Evolutionary conservation across 2,113 vertebrate species (phyloP).

Genomic region (Cichladusa arquata): DNA sequence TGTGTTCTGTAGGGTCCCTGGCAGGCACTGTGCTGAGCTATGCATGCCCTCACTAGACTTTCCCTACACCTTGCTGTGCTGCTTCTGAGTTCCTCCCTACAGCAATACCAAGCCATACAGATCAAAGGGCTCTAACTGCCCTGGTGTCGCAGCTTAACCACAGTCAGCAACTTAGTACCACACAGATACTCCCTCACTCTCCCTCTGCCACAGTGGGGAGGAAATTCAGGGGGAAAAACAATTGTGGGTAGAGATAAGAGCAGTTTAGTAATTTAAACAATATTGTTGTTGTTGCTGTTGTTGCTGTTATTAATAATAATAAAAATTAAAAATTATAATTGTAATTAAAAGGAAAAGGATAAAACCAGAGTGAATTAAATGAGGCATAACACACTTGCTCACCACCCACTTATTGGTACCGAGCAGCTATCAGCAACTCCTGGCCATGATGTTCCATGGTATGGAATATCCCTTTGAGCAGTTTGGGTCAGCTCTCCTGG

Average conservation of each 20-base stretch:
- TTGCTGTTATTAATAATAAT: too few relatives aligned
- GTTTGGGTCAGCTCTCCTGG: neutral
- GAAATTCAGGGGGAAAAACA: neutral
- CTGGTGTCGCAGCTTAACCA: fast-evolving
- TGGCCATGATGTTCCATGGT: neutral
- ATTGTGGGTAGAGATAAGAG: neutral
- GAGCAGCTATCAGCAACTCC: neutral
- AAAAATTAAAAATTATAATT: neutral
- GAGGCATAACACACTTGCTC: neutral
- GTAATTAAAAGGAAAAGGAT: neutral
- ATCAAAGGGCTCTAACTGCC: neutral
- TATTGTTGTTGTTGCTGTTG: neutral
- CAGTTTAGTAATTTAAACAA: neutral
- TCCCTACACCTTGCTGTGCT: neutral
- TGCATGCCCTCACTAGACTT: neutral
- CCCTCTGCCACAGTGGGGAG: neutral
- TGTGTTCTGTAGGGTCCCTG: neutral
- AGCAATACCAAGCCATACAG: neutral
- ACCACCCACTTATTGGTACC: neutral
- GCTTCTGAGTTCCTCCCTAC: neutral
- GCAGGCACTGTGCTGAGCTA: neutral
- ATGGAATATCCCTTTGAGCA: neutral
- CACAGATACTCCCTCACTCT: neutral
- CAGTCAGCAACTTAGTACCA: neutral
- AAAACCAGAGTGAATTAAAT: neutral